Conservation (phyloP, 2,797 vertebrate genomes). For the Chrosomus eos region DNA sequence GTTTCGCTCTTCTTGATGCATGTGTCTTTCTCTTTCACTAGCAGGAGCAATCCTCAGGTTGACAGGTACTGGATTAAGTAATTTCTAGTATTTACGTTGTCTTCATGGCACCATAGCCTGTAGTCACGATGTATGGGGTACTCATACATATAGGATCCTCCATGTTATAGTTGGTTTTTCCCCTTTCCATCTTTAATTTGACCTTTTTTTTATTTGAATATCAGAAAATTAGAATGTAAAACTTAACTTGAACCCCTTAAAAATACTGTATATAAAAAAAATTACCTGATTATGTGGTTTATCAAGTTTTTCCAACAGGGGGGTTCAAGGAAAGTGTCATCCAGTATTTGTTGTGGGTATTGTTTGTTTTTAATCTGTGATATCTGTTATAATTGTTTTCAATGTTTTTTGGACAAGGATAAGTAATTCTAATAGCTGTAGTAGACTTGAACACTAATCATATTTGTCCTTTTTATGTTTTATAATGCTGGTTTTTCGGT, state of each 20-base stretch:
- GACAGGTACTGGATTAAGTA: slow-evolving; percentile 91
- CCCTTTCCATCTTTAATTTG: slow-evolving; percentile 21
- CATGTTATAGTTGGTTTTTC: slow-evolving; percentile 68
- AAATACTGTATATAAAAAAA: background rate
- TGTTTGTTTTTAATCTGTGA: slow-evolving; percentile 16
- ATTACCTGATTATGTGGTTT: background rate
- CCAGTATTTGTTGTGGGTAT: slow-evolving; percentile 36
- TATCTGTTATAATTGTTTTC: slow-evolving; percentile 2
- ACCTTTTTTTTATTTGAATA: slow-evolving; percentile 40
- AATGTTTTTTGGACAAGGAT: background rate
- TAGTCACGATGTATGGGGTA: slow-evolving; percentile 76
- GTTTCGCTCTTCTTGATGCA: slow-evolving; percentile 68
- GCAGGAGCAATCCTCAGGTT: slow-evolving; percentile 99
- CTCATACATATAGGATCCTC: slow-evolving; percentile 79
- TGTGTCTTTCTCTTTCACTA: slow-evolving; percentile 86
- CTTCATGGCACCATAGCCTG: slow-evolving; percentile 73
- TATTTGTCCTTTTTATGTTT: slow-evolving; percentile 9
- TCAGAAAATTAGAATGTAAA: slow-evolving; percentile 34
- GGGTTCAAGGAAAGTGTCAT: slow-evolving; percentile 59
- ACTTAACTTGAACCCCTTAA: slow-evolving; percentile 58
- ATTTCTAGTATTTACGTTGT: slow-evolving; percentile 82
- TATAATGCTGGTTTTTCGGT: background rate
- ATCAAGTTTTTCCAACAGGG: background rate
- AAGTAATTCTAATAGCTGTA: background rate
- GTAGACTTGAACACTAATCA: background rate